Percentiles rank a stretch among this genome's conserved stretches.
These are phyloP conservation scores for Cacoxenus indagator DNA, from an alignment of 2,888 invertebrate genomes.

Conservation along the genomic window DNA sequence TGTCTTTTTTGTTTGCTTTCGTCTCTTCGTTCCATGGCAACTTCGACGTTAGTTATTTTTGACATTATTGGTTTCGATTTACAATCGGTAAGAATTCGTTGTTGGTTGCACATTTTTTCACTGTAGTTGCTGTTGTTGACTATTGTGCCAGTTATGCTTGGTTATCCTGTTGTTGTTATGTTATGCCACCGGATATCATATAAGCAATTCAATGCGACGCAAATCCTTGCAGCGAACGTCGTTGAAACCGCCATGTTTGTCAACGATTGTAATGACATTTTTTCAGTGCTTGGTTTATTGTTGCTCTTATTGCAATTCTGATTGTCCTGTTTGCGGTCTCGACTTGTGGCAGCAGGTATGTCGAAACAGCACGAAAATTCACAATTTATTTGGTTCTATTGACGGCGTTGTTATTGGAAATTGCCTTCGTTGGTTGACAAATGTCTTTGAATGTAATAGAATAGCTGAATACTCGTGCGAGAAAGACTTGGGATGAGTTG, in stretches of 20 bases:
- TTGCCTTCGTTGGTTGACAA: not conserved
- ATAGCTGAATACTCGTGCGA: too few relatives aligned
- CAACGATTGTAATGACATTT: not conserved
- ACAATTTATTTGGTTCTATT: slow-evolving; percentile 3
- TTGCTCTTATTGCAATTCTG: slow-evolving; percentile 14
- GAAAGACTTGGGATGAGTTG: too few relatives aligned
- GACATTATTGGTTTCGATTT: slow-evolving; percentile 8
- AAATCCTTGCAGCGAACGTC: not conserved
- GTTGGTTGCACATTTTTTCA: not conserved
- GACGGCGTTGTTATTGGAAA: not conserved
- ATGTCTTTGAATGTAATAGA: not conserved
- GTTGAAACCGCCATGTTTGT: not conserved
- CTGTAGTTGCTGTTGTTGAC: not conserved
- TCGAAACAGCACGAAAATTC: not conserved
- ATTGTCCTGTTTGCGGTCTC: not conserved
- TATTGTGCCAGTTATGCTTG: not conserved
- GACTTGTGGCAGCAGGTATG: not conserved
- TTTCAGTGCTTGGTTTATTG: not conserved
- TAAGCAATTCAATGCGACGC: too few relatives aligned
- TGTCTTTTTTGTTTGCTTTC: not conserved
- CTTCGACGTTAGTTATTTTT: slow-evolving; percentile 2
- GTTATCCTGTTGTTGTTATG: not conserved
- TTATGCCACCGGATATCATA: too few relatives aligned
- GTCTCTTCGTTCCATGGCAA: not conserved
- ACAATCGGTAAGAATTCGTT: not conserved